These are phyloP conservation scores for Plebejus melissa DNA, from an alignment of 2,888 invertebrate genomes.

Conservation along the genomic window DNA sequence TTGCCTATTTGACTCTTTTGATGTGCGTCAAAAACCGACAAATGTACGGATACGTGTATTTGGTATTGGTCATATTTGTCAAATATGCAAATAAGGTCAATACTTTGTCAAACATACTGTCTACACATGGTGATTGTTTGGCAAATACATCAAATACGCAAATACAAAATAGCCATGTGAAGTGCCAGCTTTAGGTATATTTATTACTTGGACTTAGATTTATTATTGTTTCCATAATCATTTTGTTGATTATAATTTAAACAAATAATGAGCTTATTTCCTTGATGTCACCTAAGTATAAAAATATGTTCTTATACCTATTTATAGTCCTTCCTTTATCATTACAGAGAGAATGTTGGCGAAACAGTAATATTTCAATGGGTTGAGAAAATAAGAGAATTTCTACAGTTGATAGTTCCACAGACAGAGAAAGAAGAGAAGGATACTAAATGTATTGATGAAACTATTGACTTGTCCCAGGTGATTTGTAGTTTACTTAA, in stretches of 20 bases:
- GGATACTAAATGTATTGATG: slow-evolving; percentile 42
- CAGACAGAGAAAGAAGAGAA: slow-evolving; percentile 45
- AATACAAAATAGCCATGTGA: no score
- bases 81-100: no score
- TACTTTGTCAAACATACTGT: no score
- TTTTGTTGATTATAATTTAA: no score
- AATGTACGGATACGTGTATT: no score
- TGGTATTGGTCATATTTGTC: no score
- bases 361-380: slow-evolving; percentile 86
- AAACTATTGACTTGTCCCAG: slow-evolving; percentile 49
- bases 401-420: slow-evolving; percentile 55
- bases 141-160: no score
- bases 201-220: background rate
- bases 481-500: slow-evolving; percentile 39
- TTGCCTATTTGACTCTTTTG: no score
- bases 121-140: no score
- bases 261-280: background rate
- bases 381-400: slow-evolving; percentile 86
- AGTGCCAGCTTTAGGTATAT: no score
- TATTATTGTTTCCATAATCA: background rate
- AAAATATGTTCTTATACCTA: slow-evolving; percentile 9
- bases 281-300: background rate
- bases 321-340: background rate
- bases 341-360: slow-evolving; percentile 82
- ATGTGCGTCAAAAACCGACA: no score